A percentile compares a stretch with the other conserved stretches of the same genome.
Evolutionary conservation across 2,888 invertebrate species (phyloP).

Genomic region (Galerucella pusilla): DNA sequence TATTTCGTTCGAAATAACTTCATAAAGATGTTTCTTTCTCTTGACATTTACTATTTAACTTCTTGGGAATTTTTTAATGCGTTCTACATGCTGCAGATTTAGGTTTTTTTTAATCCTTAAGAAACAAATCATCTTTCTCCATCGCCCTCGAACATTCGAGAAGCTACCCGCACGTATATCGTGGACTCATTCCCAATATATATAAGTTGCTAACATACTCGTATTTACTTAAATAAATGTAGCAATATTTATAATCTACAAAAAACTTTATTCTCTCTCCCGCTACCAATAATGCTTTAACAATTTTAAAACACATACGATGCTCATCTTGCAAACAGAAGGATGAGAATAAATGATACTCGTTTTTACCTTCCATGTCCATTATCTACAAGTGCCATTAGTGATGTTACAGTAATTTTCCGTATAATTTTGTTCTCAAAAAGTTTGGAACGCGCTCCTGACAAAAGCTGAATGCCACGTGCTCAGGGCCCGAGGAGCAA

Average conservation of each 20-base stretch:
- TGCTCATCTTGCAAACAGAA: slow-evolving; percentile 19
- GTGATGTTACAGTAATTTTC: slow-evolving; percentile 36
- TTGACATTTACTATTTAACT: too few relatives aligned
- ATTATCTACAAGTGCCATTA: slow-evolving; percentile 39
- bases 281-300: slow-evolving; percentile 14
- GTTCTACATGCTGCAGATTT: too few relatives aligned
- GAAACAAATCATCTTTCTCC: too few relatives aligned
- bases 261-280: neutral
- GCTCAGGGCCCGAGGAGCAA: slow-evolving; percentile 44
- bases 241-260: neutral
- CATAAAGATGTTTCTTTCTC: too few relatives aligned
- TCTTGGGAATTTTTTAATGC: too few relatives aligned
- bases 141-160: too few relatives aligned
- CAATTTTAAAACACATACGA: slow-evolving; percentile 16
- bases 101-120: too few relatives aligned
- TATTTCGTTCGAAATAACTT: too few relatives aligned
- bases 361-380: slow-evolving; percentile 21
- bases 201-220: too few relatives aligned
- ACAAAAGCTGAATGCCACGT: slow-evolving; percentile 42
- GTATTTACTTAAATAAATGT: too few relatives aligned
- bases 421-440: slow-evolving; percentile 40
- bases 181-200: too few relatives aligned
- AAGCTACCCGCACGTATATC: too few relatives aligned
- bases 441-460: slow-evolving; percentile 33
- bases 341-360: slow-evolving; percentile 17